Evolutionary conservation across 2,888 invertebrate genomes (phyloP).

Genomic region (Alentia gelatinosa): DNA sequence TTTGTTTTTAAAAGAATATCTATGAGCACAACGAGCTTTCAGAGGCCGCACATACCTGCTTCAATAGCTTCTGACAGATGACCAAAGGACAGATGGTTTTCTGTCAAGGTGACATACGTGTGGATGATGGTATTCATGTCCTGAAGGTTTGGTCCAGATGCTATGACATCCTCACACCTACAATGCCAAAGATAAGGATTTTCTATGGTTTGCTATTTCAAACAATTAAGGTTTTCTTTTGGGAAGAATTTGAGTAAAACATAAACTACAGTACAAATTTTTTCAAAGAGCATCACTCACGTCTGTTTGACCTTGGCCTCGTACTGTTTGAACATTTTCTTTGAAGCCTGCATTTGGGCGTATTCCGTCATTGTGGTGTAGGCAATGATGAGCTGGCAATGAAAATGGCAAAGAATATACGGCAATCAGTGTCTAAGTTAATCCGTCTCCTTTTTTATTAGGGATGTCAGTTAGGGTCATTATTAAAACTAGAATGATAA

Average conservation of each 20-base stretch:
- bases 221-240: neutral
- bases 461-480: no score
- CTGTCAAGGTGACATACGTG: slow-evolving; percentile 38
- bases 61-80: slow-evolving; percentile 51
- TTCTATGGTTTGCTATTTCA: neutral
- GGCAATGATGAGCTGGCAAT: slow-evolving; percentile 57
- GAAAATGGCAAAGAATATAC: no score
- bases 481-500: no score
- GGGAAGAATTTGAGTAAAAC: neutral
- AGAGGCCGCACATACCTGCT: slow-evolving; percentile 51
- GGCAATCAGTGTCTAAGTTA: no score
- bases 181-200: neutral
- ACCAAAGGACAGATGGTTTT: slow-evolving; percentile 31
- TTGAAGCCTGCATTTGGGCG: slow-evolving; percentile 40
- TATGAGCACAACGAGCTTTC: no score
- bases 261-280: no score
- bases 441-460: no score
- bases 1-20: no score
- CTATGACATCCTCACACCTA: slow-evolving; percentile 12
- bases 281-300: no score
- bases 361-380: slow-evolving; percentile 60
- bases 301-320: slow-evolving; percentile 52
- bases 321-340: slow-evolving; percentile 12
- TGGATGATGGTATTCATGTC: slow-evolving; percentile 55
- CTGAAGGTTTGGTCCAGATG: neutral